Percentiles rank a stretch among this genome's conserved stretches.
These are phyloP conservation scores for Podocnemis expansa DNA, from an alignment of 2,113 vertebrate species.

Conservation along the genomic window DNA sequence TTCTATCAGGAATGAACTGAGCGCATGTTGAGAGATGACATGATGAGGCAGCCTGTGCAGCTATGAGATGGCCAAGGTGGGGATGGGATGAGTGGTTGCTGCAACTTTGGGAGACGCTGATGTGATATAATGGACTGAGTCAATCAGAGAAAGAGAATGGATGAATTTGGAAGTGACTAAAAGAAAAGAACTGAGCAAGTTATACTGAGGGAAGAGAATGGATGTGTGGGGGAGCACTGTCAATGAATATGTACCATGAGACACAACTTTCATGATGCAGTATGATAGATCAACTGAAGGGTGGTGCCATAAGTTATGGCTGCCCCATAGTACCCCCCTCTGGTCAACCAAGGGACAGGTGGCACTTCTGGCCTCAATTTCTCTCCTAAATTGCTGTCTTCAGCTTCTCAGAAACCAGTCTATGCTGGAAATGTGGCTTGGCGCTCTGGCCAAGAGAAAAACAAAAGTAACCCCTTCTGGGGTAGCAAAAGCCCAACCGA, in stretches of 20 bases:
- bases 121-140: neutral
- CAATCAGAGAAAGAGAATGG: neutral
- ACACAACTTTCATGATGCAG: neutral
- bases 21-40: neutral
- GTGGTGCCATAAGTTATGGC: neutral
- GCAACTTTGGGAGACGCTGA: neutral
- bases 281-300: neutral
- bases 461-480: neutral
- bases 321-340: neutral
- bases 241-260: rapidly evolving
- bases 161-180: neutral
- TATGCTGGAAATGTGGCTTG: neutral
- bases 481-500: neutral
- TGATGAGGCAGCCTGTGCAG: neutral
- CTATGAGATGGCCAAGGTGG: neutral
- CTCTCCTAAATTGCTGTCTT: neutral
- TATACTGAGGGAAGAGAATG: neutral
- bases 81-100: rapidly evolving
- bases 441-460: neutral
- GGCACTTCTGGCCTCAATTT: neutral
- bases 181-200: neutral
- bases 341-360: neutral
- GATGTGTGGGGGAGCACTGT: neutral
- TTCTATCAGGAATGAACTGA: neutral
- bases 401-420: neutral